Base-by-base conservation (phyloP, 2,888 invertebrate genomes). In the Noctua pronuba region DNA sequence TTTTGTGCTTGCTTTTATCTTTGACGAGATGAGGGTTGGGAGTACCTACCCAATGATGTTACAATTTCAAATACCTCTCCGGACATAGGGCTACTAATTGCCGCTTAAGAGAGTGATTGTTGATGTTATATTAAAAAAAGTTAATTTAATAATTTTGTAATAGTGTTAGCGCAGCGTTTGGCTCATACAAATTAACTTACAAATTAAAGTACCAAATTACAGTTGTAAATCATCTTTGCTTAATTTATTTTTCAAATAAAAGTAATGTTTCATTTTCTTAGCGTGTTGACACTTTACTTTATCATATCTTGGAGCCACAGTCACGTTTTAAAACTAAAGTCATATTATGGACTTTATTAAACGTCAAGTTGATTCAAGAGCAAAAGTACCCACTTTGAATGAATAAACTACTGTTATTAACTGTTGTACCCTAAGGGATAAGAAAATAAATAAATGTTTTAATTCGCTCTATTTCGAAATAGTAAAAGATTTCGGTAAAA, bases 291-390 rank as follows among this genome's bases (percentile, higher is more conserved):
- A 35, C 60, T 41, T 49, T 28, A 21, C 8, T 44, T 78, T 60
- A 79, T 44, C 28, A 66, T 79, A 35, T 69, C 55, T 18, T 24
- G 1, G n/a, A 55, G n/a, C 55, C 18, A 58, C 28, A 78, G 38
- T 28, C 21, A 44, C 44, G 8, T 28, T 80, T 65, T 64, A 65
- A 65, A 70, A 80, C n/a, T 58, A 35, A 35, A 64, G 46, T 13
- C 55, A 49, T 68, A 68, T 66, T 66, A 65, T 66, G 21, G 31
- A 44, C 58, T 72, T 85, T 80, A 80, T 72, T 70, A 80, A 81
- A 85, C 24, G 82, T 81, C 82, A 81, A 85, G 74, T 73, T 73
- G 67, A 84, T 70, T 58, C 49, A 66, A 70, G 44, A 80, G 80
- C 70, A 4, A 38, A 80, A 71, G 4, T 24, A 69, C 13, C 13